Evolutionary conservation across 2,113 vertebrate species (phyloP), one percentile per base, ranked within the genome.

Genomic region (Phrynosoma platyrhinos): DNA sequence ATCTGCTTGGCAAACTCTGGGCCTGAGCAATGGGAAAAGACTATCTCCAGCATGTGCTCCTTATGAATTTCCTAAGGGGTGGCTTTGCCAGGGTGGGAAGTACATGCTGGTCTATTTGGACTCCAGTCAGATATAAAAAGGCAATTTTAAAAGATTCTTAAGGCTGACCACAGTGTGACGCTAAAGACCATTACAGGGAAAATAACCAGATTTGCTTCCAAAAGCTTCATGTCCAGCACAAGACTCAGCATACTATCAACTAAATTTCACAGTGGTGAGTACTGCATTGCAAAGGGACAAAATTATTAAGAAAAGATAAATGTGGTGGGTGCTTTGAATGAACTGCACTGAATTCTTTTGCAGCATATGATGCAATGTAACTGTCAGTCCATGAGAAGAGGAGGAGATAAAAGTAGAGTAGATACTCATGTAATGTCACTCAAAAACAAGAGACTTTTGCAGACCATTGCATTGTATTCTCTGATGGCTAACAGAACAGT

Each of bases 301-400:
- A 25, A 72, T 66, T 42, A 58, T 0, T 0, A 55, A 71, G 47
- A 52, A 32, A 16, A 32, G 0, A 23, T 13, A 62, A 72, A 27
- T n/a, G n/a, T 21, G 32, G 9, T 40, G 32, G n/a, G 32, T 40
- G 13, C n/a, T 20, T 9, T 52, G 3, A 77, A 79, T 72, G 69
- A 74, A 66, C 82, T 88, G 76, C 85, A 87, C 75, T 86, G 85
- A 84, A 79, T 78, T 62, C 79, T 30, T 75, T 55, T 30, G 3
- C 42, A 69, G 77, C 0, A 79, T 87, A 27, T 27, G 77, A 40
- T 90, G 89, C 30, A 1, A 66, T 69, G 5, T 84, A 90, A 77
- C 83, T 64, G 69, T 76, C 58, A 32, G 25, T 66, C 27, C 84
- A 10, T 40, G 82, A 89, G 87, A 30, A 47, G 62, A 62, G 7